Base-by-base conservation (phyloP, 2,113 vertebrate genomes). In the Heterotis niloticus region DNA sequence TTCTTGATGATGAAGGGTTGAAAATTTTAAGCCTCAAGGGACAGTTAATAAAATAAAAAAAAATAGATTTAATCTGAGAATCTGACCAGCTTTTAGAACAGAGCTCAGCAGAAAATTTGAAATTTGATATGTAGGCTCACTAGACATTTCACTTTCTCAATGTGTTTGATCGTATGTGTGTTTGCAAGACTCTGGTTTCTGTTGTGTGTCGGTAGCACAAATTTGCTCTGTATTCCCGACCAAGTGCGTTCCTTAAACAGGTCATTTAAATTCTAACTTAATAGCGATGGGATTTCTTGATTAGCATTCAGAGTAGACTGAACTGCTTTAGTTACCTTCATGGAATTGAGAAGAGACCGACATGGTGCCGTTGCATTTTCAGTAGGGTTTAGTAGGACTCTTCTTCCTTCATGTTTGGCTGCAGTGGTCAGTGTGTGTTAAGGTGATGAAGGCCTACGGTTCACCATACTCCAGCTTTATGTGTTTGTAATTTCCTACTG, bases 101-200 rank as follows among this genome's bases (percentile, higher is more conserved):
- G 68, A 70, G n/a, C 29, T 12, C 69, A 54, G 44, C 14, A 18
- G 29, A 34, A 11, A 34, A 18, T 52, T 51, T 51, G 23, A 52
- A 71, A 71, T 71, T 52, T 71, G 69, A 71, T 71, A 54, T 71
- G 59, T 11, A 62, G 18, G 13, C 59, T 62, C 18, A 44, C 34
- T 23, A 71, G 29, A 20, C 11, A 16, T 69, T 69, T 28, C 18
- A 51, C 18, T 51, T 24, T 24, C 10, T 51, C 10, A 52, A 1
- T 16, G 18, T 23, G 24, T 51, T 14, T 17, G 51, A 23, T 57
- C 57, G n/a, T 44, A 44, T 7, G 34, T 44, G 34, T 44, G n/a
- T n/a, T n/a, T n/a, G n/a, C n/a, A n/a, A n/a, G n/a, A 64, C 10
- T 10, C 12, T 64, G n/a, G n/a, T 10, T 18, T 64, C n/a, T 64